These are phyloP conservation scores for Halcyon chelicuti DNA, from an alignment of 2,797 vertebrate species.

Conservation along the genomic window DNA sequence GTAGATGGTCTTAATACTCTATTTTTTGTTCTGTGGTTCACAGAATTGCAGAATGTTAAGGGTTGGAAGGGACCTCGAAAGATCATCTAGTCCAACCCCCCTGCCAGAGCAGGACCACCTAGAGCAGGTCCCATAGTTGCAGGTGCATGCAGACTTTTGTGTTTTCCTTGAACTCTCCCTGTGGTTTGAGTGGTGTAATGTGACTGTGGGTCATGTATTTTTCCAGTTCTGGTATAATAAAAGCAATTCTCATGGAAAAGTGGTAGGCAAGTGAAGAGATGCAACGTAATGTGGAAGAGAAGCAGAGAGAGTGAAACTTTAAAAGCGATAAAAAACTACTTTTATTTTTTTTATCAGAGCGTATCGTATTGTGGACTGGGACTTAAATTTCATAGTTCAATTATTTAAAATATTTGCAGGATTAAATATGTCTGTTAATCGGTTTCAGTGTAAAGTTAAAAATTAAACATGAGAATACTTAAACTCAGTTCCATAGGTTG, in stretches of 20 bases:
- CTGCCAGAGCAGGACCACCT: too few relatives aligned
- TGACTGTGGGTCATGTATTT: not conserved
- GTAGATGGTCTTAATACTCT: not conserved
- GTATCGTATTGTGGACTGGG: not conserved
- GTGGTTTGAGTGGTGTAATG: not conserved
- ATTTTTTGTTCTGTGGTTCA: not conserved
- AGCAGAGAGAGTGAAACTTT: not conserved
- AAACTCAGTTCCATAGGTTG: not conserved
- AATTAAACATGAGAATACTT: not conserved
- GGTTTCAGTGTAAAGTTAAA: not conserved
- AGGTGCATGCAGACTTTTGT: not conserved
- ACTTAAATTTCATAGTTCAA: not conserved
- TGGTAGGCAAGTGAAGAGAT: not conserved
- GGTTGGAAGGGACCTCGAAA: too few relatives aligned
- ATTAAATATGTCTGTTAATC: not conserved
- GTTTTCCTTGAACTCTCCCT: not conserved
- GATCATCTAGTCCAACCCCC: too few relatives aligned
- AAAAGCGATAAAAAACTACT: rapidly evolving
- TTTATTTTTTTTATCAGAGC: not conserved
- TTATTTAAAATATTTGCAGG: not conserved
- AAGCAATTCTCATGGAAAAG: not conserved
- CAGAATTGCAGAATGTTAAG: too few relatives aligned
- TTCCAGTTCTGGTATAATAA: not conserved
- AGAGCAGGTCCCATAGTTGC: not conserved
- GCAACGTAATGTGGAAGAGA: not conserved